Evolutionary conservation across 35 echinoderm and acorn worm species (phyloP).

Genomic region (Amphiura filiformis): DNA sequence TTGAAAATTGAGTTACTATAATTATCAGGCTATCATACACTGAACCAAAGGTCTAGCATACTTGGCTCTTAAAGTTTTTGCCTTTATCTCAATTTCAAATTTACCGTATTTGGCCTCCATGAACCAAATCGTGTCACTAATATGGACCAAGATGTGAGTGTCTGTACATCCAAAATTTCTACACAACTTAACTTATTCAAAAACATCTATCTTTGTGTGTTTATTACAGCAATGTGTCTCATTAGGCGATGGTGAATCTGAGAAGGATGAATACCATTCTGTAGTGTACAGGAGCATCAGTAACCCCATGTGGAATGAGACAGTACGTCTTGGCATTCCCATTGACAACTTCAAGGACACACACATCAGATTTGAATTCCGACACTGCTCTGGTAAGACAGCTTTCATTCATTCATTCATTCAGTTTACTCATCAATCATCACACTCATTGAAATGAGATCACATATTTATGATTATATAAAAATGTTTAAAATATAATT

Average conservation of each 20-base stretch:
- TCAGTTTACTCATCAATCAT: too few species aligned
- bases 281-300: constrained; percentile 25
- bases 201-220: neutral
- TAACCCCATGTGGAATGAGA: constrained; percentile 68
- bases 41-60: too few species aligned
- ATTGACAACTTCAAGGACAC: constrained; percentile 70
- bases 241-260: constrained; percentile 33
- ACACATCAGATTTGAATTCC: constrained; percentile 79
- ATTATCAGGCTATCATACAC: too few species aligned
- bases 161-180: neutral
- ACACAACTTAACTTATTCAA: neutral
- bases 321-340: constrained; percentile 63
- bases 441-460: too few species aligned
- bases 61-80: too few species aligned
- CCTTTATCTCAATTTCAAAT: too few species aligned
- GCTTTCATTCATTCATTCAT: too few species aligned
- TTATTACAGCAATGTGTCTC: constrained; percentile 55
- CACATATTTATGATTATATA: too few species aligned
- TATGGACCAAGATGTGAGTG: neutral
- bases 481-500: too few species aligned
- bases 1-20: too few species aligned
- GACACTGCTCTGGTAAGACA: constrained; percentile 40
- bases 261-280: constrained; percentile 48
- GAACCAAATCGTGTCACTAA: neutral
- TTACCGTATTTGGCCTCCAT: too few species aligned